Conservation (phyloP, 2,888 invertebrate genomes). For the Caenorhabditis wallacei region DNA sequence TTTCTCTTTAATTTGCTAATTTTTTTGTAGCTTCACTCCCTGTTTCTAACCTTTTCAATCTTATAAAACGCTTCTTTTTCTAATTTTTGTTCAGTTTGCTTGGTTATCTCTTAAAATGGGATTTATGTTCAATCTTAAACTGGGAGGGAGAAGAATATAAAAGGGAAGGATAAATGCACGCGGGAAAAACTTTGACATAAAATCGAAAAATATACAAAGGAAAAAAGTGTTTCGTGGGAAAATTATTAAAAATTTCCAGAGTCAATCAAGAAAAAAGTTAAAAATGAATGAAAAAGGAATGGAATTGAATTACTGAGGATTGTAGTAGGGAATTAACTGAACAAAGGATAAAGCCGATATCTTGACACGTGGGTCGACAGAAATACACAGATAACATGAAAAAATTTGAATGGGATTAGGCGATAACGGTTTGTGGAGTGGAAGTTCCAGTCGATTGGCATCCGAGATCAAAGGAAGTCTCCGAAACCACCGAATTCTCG, state of each 20-base stretch:
- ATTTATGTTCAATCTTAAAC: slow-evolving; percentile 23
- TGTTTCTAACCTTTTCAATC: not conserved
- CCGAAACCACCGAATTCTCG: slow-evolving; percentile 53
- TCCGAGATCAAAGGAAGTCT: slow-evolving; percentile 60
- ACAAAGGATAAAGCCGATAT: slow-evolving; percentile 54
- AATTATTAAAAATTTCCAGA: slow-evolving; percentile 42
- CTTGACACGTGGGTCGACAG: slow-evolving; percentile 54
- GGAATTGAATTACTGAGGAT: slow-evolving; percentile 7
- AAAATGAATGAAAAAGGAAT: slow-evolving; percentile 18
- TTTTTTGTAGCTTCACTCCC: not conserved
- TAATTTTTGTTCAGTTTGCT: slow-evolving; percentile 37
- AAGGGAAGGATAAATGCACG: slow-evolving; percentile 37
- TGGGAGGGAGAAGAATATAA: slow-evolving; percentile 11
- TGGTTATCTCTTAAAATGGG: not conserved
- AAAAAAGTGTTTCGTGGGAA: slow-evolving; percentile 30
- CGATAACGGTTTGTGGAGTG: slow-evolving; percentile 53
- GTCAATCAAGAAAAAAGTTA: slow-evolving; percentile 16
- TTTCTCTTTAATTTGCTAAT: not conserved
- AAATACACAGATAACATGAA: slow-evolving; percentile 50
- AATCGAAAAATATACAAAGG: slow-evolving; percentile 1
- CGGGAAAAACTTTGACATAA: slow-evolving; percentile 23
- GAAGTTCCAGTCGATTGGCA: slow-evolving; percentile 33
- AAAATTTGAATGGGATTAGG: slow-evolving; percentile 1
- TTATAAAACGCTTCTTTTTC: slow-evolving; percentile 47
- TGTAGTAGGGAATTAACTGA: slow-evolving; percentile 34